Evolutionary conservation across 2,113 vertebrate species (phyloP).

Genomic region (Perca schrenkii): DNA sequence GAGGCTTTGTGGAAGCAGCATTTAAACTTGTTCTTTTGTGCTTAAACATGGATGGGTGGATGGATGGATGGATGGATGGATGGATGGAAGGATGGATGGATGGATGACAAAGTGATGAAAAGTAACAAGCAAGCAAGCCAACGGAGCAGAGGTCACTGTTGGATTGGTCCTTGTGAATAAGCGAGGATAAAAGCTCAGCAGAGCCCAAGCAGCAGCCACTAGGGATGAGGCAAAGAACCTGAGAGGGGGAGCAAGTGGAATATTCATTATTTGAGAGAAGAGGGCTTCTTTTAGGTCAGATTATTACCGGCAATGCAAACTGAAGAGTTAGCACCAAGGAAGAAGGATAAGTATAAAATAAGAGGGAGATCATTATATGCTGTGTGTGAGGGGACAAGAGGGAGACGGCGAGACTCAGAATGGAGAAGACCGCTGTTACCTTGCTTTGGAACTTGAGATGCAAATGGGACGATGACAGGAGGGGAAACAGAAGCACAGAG

Average conservation of each 20-base stretch:
- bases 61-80: not conserved
- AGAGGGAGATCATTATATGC: not conserved
- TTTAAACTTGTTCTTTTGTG: slow-evolving; percentile 63
- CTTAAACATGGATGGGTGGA: slow-evolving; percentile 47
- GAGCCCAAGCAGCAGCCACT: slow-evolving; percentile 32
- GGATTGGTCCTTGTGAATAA: slow-evolving; percentile 45
- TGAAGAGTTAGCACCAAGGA: slow-evolving; percentile 1
- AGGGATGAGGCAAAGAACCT: slow-evolving; percentile 28
- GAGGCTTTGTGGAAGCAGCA: slow-evolving; percentile 58
- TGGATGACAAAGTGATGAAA: slow-evolving; percentile 30
- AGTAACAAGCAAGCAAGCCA: slow-evolving; percentile 27
- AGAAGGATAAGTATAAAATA: not conserved
- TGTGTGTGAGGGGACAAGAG: not conserved
- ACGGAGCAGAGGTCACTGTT: slow-evolving; percentile 30
- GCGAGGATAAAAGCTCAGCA: slow-evolving; percentile 31
- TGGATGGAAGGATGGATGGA: slow-evolving; percentile 38
- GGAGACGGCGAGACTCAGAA: not conserved
- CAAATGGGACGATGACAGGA: slow-evolving; percentile 6
- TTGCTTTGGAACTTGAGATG: not conserved
- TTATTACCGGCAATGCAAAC: slow-evolving; percentile 36
- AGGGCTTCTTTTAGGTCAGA: slow-evolving; percentile 54
- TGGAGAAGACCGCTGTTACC: not conserved
- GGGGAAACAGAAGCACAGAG: not conserved
- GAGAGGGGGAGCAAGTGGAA: slow-evolving; percentile 51
- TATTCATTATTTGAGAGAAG: slow-evolving; percentile 64